Percentiles rank a stretch among this genome's conserved stretches.
Evolutionary conservation across 2,113 vertebrate species (phyloP).

Genomic region (Tursiops truncatus): DNA sequence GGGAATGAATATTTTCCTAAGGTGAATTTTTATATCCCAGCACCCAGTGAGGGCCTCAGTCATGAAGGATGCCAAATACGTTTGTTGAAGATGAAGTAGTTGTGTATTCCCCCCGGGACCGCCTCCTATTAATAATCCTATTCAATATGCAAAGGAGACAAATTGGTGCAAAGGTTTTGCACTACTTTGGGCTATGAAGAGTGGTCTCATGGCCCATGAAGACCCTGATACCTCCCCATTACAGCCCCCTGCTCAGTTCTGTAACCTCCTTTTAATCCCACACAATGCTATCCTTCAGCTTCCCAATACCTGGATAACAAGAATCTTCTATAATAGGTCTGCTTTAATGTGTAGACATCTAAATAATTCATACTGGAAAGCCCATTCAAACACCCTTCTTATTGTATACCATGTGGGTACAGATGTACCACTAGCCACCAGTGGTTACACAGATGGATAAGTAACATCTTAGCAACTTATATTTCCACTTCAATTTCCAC

Average conservation of each 20-base stretch:
- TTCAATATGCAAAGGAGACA: not conserved
- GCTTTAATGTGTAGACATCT: not conserved
- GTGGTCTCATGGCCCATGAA: not conserved
- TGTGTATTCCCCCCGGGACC: not conserved
- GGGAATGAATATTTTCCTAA: not conserved
- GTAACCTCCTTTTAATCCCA: not conserved
- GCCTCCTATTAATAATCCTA: not conserved
- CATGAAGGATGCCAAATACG: not conserved
- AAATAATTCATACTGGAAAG: not conserved
- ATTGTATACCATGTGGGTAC: not conserved
- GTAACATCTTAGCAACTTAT: not conserved
- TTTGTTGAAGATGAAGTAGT: not conserved
- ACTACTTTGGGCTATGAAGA: not conserved
- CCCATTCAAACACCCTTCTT: not conserved
- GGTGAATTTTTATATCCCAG: slow-evolving; percentile 2
- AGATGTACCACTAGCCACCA: not conserved
- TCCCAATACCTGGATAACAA: not conserved
- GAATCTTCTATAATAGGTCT: not conserved
- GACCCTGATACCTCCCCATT: not conserved
- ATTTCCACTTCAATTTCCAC: not conserved
- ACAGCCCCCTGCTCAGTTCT: not conserved
- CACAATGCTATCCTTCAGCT: not conserved
- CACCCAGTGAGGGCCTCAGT: not conserved
- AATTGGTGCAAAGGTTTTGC: not conserved
- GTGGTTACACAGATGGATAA: not conserved